Evolutionary conservation across 1,140 invertebrate genomes (phyloP).

Genomic region (Drosophila leontia): DNA sequence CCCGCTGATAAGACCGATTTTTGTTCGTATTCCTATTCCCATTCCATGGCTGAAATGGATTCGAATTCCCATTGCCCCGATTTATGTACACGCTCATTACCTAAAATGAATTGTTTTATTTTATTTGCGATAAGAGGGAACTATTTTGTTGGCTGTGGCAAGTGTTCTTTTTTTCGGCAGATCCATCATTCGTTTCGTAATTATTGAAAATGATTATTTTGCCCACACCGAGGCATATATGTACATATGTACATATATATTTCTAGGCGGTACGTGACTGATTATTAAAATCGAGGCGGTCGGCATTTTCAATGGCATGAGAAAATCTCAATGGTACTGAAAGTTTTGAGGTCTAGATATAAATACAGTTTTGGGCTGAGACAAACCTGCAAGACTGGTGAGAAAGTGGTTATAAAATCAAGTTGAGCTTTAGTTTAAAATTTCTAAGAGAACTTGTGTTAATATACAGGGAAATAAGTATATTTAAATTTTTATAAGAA

Average conservation of each 20-base stretch:
- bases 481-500: not conserved
- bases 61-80: constrained; percentile 8
- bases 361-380: not conserved
- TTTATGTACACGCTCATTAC: constrained; percentile 24
- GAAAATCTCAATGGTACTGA: constrained; percentile 14
- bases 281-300: constrained; percentile 2
- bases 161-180: constrained; percentile 33
- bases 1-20: constrained; percentile 30
- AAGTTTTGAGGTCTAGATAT: constrained; percentile 1
- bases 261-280: constrained; percentile 20
- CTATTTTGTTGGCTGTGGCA: constrained; percentile 66
- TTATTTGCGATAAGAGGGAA: constrained; percentile 25
- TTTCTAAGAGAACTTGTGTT: not conserved
- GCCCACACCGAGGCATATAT: not conserved
- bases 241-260: not conserved
- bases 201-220: constrained; percentile 10
- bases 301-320: constrained; percentile 9
- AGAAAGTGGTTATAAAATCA: not conserved
- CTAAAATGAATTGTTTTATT: constrained; percentile 32
- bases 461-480: not conserved
- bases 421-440: not conserved
- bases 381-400: not conserved
- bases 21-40: constrained; percentile 35
- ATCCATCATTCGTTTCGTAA: constrained; percentile 42
- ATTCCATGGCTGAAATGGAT: constrained; percentile 4